phyloP scores from a whole-genome alignment of 2,113 vertebrate genomes.

The Mus musculus region DNA sequence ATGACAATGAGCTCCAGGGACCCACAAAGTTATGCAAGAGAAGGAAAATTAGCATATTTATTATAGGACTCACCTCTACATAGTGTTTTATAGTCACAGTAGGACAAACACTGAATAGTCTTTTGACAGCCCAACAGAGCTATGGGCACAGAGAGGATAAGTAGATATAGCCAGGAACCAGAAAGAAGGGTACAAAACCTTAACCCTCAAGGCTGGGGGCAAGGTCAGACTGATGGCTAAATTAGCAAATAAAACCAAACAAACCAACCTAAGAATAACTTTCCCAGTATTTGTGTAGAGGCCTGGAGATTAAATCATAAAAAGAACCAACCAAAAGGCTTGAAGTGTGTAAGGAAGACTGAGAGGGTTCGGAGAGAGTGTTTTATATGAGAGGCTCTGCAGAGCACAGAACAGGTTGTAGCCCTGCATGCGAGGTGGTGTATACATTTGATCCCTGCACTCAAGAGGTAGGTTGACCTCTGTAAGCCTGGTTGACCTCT shows the following conservation, averaged over 20 bases:
- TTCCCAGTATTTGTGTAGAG: conserved; percentile 9
- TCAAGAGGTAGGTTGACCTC: background rate
- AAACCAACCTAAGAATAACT: background rate
- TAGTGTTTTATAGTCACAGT: background rate
- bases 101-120: background rate
- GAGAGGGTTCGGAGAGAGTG: background rate
- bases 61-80: background rate
- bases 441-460: background rate
- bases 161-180: fast-evolving
- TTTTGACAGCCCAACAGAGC: background rate
- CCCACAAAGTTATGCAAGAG: background rate
- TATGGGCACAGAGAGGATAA: background rate
- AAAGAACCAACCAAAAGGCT: background rate
- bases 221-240: background rate
- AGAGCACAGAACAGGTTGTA: background rate
- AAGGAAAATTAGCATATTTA: background rate
- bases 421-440: background rate
- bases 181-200: background rate
- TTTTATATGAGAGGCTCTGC: background rate
- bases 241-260: background rate
- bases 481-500: background rate
- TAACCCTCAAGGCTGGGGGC: background rate
- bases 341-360: background rate
- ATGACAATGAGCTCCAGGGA: background rate
- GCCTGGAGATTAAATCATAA: background rate